Conservation (phyloP, 2,113 vertebrate genomes). For the Pelodiscus sinensis region DNA sequence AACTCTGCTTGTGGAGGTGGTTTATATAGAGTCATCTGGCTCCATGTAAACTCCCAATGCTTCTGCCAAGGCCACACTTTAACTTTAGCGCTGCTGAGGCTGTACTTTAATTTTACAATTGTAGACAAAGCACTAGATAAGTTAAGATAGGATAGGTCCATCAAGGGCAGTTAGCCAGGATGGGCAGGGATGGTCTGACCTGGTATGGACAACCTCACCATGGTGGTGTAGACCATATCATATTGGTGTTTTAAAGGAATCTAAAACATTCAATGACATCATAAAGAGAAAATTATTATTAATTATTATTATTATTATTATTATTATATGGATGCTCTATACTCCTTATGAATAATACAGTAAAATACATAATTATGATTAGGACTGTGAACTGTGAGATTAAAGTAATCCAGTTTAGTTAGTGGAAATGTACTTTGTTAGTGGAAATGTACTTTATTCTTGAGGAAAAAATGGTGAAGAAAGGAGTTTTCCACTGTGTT, state of each 20-base stretch:
- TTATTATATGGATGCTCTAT: not conserved
- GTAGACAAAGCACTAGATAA: not conserved
- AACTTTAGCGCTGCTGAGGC: no score
- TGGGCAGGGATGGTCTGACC: no score
- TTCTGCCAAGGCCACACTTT: no score
- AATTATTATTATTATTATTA: not conserved
- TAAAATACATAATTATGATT: not conserved
- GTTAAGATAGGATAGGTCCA: no score
- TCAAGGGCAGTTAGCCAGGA: no score
- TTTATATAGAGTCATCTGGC: no score
- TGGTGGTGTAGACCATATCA: not conserved
- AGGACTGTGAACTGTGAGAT: not conserved
- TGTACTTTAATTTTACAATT: no score
- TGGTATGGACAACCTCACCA: not conserved
- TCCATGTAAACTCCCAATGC: no score
- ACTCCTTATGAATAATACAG: fast-evolving
- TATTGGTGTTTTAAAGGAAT: not conserved
- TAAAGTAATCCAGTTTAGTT: not conserved
- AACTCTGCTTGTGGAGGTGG: no score
- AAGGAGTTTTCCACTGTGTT: not conserved
- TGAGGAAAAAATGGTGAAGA: not conserved
- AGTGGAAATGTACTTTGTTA: not conserved
- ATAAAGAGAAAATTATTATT: not conserved
- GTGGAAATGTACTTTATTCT: not conserved
- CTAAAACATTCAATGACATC: fast-evolving